Evolutionary conservation across 2,113 vertebrate genomes (phyloP), one percentile per base, ranked within the genome.

Genomic region (Ctenodactylus gundi): DNA sequence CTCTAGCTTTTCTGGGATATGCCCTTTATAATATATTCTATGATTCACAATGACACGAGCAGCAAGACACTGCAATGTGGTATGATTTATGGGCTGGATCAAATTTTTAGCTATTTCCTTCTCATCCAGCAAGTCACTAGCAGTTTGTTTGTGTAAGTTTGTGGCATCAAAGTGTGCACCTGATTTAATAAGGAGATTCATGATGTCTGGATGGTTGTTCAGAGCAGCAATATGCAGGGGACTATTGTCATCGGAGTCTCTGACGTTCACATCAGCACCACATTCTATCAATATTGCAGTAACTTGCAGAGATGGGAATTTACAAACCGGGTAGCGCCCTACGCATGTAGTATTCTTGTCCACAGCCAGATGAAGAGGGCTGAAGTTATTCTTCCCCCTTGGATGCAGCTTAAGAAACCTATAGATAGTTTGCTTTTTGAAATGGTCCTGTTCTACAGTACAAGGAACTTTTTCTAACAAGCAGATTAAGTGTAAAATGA

Each of bases 41-140:
- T 99, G 98, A 98, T 98, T 99, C 97, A 99, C 98, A 95, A 99
- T 99, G 53, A 99, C 98, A 95, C 99, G 99, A 92, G 99, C 99
- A 96, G 99, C 99, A 67, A 99, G 99, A 99, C 99, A 99, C 98
- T 99, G 99, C 98, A 99, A 98, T 0, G 99, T 99, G 97, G 98
- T 99, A 98, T 99, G 99, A 98, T 99, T 99, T 97, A 99, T 99
- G 76, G 99, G 99, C 94, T 99, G 99, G 95, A 99, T 99, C 98
- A 99, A 98, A 96, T 99, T 99, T 97, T 99, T 99, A 96, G 99
- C 99, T 97, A 99, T 99, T 98, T 99, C 98, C 97, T 99, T 99
- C 98, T 99, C 99, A 34, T 99, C 99, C 97, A 99, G 98, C 97
- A 99, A 98, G 98, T 99, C 99, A 70, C 99, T 99, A 97, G 99